phyloP scores from a whole-genome alignment of 2,888 invertebrate species.

The Hydropsyche betteni region DNA sequence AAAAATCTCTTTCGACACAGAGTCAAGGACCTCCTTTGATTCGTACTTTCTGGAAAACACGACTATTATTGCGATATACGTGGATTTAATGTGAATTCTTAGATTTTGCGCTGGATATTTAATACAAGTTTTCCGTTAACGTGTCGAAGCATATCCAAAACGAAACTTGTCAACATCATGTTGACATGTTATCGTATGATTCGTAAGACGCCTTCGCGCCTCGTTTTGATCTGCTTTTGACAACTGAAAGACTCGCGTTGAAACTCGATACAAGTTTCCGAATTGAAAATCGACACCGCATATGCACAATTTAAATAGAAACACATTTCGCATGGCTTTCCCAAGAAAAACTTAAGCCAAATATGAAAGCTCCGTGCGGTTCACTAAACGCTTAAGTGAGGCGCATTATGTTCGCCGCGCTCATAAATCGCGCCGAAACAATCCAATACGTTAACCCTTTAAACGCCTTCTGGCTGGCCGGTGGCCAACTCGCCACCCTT shows the following conservation, averaged over 20 bases:
- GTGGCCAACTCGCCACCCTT: not conserved
- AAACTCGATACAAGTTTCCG: constrained; percentile 10
- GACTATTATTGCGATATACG: not conserved
- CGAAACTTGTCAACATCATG: not conserved
- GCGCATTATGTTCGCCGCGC: not conserved
- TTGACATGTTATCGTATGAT: constrained; percentile 20
- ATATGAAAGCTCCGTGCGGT: not conserved
- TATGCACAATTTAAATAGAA: not conserved
- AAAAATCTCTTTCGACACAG: constrained; percentile 7
- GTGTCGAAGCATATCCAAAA: too few species aligned
- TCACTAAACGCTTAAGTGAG: constrained; percentile 21
- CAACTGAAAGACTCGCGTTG: constrained; percentile 1
- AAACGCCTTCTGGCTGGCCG: constrained; percentile 12
- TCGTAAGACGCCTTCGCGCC: constrained; percentile 1
- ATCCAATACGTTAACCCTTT: constrained; percentile 31
- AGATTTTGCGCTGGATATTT: not conserved
- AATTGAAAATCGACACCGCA: not conserved
- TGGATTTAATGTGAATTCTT: not conserved
- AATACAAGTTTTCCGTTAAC: too few species aligned
- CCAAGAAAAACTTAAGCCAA: too few species aligned
- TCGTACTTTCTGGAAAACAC: not conserved
- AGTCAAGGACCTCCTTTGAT: constrained; percentile 16
- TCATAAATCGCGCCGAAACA: constrained; percentile 26
- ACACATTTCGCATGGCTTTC: too few species aligned
- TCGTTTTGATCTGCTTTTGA: constrained; percentile 11